A percentile compares a stretch with the other conserved stretches of the same genome.
Conservation (phyloP, 2,888 invertebrate species). For the Dryocosmus kuriphilus region DNA sequence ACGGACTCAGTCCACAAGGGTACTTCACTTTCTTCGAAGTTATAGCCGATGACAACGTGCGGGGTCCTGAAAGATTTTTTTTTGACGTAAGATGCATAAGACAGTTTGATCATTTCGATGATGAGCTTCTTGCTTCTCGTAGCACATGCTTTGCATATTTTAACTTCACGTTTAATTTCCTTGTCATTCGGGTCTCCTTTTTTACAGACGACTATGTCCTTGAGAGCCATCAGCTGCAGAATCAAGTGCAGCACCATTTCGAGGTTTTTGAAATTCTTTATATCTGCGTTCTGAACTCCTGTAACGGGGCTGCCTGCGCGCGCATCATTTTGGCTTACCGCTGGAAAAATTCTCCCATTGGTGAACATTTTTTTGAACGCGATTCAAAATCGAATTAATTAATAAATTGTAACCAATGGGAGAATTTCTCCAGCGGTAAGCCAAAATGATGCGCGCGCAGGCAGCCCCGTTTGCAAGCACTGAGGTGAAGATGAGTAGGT, state of each 20-base stretch:
- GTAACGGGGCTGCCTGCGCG: no score
- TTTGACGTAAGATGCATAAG: not conserved
- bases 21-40: not conserved
- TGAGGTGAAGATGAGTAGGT: no score
- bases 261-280: not conserved
- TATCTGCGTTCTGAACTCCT: not conserved
- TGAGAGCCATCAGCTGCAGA: not conserved
- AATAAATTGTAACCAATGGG: no score
- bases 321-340: no score
- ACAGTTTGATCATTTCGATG: not conserved
- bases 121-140: not conserved
- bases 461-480: no score
- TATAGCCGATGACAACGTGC: conserved; percentile 5
- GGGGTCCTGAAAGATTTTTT: not conserved
- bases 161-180: not conserved
- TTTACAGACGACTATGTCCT: not conserved
- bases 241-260: conserved; percentile 17
- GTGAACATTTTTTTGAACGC: no score
- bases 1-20: not conserved
- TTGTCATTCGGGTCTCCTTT: not conserved
- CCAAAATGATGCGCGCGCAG: no score
- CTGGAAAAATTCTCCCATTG: no score
- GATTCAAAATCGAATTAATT: no score
- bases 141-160: not conserved
- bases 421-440: no score